Evolutionary conservation across 2,113 vertebrate genomes (phyloP), one percentile per base, ranked within the genome.

Genomic region (Pseudorhombus dupliciocellatus): DNA sequence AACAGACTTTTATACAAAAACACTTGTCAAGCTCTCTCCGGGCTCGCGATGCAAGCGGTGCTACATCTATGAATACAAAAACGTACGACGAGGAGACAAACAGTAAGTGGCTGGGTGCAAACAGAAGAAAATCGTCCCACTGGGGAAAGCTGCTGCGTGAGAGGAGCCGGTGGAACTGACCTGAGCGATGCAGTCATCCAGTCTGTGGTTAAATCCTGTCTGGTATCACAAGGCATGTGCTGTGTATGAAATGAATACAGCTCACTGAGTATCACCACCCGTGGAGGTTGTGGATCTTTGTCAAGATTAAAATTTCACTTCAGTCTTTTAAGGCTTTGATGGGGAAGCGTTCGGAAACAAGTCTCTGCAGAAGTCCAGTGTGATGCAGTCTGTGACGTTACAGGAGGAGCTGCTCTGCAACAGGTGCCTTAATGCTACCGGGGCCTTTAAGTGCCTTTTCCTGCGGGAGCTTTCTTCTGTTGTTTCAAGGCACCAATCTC

Each of bases 311-410:
- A 44, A 18, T 18, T 5, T 44, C 40, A 37, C 16, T 25, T 52
- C 2, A 8, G 30, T n/a, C 28, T 53, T 53, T 65, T 62, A 71
- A 74, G 70, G 70, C 54, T 34, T 40, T 46, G 62, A 28, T 63
- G 15, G 66, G 22, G 20, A 44, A 63, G 30, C 8, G 40, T 50
- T 50, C 64, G 26, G 26, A 73, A 24, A 42, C 21, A 66, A 30
- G 28, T 59, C 46, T 56, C 61, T 25, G 58, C 16, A 55, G 18
- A 21, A 42, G 46, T 79, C 68, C 67, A 76, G 64, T 54, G 62
- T 61, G 52, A 31, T 50, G 63, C 55, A 66, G 26, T 42, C 42
- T 66, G 30, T 66, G 37, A 57, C 26, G 58, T 64, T 20, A 34
- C 24, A 25, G 4, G 14, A 12, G n/a, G 20, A 44, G 37, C 21